These are phyloP conservation scores for Lycaena phlaeas DNA, from an alignment of 2,888 invertebrate genomes.

Conservation along the genomic window DNA sequence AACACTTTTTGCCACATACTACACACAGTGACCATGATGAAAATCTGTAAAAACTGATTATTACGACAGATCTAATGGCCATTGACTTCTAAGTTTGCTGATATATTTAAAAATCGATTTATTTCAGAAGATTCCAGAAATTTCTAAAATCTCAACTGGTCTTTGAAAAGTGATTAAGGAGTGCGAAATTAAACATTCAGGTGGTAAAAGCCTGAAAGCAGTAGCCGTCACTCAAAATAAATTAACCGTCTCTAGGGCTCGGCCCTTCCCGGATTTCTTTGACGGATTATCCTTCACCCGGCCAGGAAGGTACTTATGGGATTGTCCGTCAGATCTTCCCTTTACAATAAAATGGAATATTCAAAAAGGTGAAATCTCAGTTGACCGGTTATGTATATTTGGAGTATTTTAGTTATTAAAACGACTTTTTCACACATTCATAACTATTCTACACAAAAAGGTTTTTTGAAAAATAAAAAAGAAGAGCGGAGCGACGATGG, in stretches of 20 bases:
- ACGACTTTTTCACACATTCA: too few relatives aligned
- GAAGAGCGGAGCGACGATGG: too few relatives aligned
- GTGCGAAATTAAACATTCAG: constrained; percentile 1
- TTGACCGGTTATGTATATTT: constrained; percentile 38
- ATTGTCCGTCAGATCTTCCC: constrained; percentile 47
- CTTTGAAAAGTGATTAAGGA: constrained; percentile 1
- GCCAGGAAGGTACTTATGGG: constrained; percentile 26
- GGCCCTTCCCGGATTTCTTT: constrained; percentile 39
- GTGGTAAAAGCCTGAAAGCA: constrained; percentile 2
- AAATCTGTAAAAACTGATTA: too few relatives aligned
- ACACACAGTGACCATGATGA: too few relatives aligned
- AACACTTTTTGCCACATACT: too few relatives aligned
- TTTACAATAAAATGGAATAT: constrained; percentile 69
- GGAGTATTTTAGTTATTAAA: not conserved
- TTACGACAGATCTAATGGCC: too few relatives aligned
- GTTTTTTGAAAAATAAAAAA: too few relatives aligned
- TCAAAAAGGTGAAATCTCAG: constrained; percentile 64
- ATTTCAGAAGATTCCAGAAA: too few relatives aligned
- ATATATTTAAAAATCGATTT: too few relatives aligned
- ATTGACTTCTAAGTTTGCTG: too few relatives aligned
- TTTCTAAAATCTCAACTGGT: not conserved
- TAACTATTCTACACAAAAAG: too few relatives aligned
- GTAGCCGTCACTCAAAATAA: constrained; percentile 11
- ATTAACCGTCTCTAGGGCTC: constrained; percentile 19
- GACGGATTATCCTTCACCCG: constrained; percentile 29